Percentiles rank a stretch among this genome's conserved stretches.
phyloP scores from a whole-genome alignment of 2,113 vertebrate species.

The Tachycineta bicolor region DNA sequence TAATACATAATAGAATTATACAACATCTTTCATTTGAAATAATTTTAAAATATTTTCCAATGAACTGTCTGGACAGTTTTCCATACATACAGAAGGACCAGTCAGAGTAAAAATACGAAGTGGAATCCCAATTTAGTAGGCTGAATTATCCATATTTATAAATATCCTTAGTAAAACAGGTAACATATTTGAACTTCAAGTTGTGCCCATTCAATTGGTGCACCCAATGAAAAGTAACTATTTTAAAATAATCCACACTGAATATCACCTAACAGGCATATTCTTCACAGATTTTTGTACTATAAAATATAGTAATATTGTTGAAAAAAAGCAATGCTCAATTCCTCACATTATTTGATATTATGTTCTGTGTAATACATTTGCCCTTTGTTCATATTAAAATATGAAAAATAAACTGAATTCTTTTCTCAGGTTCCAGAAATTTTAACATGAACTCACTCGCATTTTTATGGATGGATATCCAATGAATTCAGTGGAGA shows the following conservation, averaged over 20 bases:
- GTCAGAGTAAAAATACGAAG: background rate
- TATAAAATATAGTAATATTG: background rate
- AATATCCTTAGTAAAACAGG: background rate
- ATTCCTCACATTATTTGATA: background rate
- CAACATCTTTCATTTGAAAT: background rate
- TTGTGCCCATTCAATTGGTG: background rate
- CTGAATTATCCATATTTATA: background rate
- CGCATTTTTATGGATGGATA: background rate
- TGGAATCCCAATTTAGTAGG: background rate
- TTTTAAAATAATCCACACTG: background rate
- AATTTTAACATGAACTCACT: background rate
- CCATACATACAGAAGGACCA: background rate
- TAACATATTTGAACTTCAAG: background rate
- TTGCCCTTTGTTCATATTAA: background rate
- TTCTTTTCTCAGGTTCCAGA: background rate
- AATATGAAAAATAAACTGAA: background rate
- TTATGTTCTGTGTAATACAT: background rate
- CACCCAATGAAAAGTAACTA: background rate
- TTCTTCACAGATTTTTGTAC: background rate
- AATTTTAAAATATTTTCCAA: background rate
- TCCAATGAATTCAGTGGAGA: background rate
- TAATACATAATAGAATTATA: background rate
- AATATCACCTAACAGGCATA: background rate
- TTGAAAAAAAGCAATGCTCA: background rate
- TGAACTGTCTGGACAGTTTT: background rate